Evolutionary conservation across 2,113 vertebrate genomes (phyloP).

Genomic region (Sceloporus tristichus): DNA sequence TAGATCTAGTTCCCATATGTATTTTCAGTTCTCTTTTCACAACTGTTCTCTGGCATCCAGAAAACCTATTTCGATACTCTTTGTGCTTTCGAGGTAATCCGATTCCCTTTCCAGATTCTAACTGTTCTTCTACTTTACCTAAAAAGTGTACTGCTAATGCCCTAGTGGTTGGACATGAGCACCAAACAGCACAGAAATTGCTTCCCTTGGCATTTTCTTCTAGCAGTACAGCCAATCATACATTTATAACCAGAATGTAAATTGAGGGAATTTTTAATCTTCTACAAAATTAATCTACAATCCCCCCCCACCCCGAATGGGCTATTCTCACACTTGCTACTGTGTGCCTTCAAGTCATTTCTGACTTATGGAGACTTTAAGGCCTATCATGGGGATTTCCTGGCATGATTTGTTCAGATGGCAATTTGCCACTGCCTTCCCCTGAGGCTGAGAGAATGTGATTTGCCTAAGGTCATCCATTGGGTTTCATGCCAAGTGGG

Average conservation of each 20-base stretch:
- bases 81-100: background rate
- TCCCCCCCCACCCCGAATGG: background rate
- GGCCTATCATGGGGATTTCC: too few species aligned
- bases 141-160: background rate
- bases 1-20: background rate
- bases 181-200: background rate
- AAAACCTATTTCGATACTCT: background rate
- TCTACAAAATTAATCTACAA: too few species aligned
- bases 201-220: background rate
- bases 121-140: too few species aligned
- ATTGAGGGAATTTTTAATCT: background rate
- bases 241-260: background rate
- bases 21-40: background rate
- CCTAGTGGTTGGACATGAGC: background rate
- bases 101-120: background rate
- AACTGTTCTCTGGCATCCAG: background rate
- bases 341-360: background rate
- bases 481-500: too few species aligned
- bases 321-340: background rate
- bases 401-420: too few species aligned
- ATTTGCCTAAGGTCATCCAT: too few species aligned
- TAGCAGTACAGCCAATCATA: background rate
- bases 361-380: too few species aligned
- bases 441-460: too few species aligned
- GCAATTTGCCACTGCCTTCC: too few species aligned